These are phyloP conservation scores for Nomada goodeniana DNA, from an alignment of 2,888 invertebrate genomes.

Conservation along the genomic window DNA sequence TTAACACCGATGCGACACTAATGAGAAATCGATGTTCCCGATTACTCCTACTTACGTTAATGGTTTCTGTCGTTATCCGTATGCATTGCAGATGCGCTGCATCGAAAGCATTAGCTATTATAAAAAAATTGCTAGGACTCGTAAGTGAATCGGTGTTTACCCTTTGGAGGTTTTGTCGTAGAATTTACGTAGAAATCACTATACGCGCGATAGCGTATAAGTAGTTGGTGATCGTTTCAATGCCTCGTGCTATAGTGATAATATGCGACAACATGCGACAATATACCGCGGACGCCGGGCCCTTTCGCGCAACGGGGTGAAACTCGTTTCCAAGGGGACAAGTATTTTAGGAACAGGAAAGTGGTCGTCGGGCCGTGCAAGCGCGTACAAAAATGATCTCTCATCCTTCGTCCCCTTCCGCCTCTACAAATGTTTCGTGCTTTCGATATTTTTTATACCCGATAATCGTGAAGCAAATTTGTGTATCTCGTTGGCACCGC, in stretches of 20 bases:
- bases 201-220: neutral
- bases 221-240: conserved; percentile 15
- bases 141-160: neutral
- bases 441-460: neutral
- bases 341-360: conserved; percentile 68
- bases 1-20: no score
- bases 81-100: no score
- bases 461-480: no score
- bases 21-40: no score
- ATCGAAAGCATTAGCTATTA: no score
- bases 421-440: neutral
- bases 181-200: neutral
- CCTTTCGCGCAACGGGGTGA: conserved; percentile 50
- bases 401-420: neutral
- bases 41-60: no score
- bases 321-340: conserved; percentile 60
- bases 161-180: neutral
- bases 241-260: conserved; percentile 1
- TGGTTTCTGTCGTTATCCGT: no score
- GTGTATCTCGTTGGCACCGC: no score
- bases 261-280: conserved; percentile 32
- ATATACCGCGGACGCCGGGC: conserved; percentile 53
- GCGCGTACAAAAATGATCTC: conserved; percentile 24
- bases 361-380: conserved; percentile 54
- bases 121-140: neutral